Evolutionary conservation across 2,888 invertebrate species (phyloP).

Genomic region (Ypsolopha sequella): DNA sequence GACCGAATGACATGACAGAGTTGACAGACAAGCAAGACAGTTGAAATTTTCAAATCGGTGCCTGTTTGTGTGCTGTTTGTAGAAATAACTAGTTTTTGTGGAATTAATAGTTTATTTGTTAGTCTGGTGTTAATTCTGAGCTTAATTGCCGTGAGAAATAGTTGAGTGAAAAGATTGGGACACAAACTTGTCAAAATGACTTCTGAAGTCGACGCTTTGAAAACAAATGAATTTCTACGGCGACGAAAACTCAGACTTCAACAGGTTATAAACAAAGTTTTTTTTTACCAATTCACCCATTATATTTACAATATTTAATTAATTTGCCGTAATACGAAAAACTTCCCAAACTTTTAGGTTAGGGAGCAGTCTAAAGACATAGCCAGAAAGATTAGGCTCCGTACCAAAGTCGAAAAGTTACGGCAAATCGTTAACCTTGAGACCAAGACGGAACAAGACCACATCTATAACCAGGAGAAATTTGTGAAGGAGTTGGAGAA

Average conservation of each 20-base stretch:
- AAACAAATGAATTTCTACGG: slow-evolving; percentile 63
- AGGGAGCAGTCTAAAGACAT: slow-evolving; percentile 66
- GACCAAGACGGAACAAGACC: slow-evolving; percentile 42
- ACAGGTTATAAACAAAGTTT: slow-evolving; percentile 37
- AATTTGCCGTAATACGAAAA: too few species aligned
- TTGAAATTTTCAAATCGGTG: too few species aligned
- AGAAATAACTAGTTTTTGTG: too few species aligned
- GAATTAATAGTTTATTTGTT: too few species aligned
- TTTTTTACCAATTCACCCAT: too few species aligned
- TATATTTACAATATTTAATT: too few species aligned
- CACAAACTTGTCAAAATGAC: slow-evolving; percentile 37
- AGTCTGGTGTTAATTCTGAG: too few species aligned
- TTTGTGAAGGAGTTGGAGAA: slow-evolving; percentile 47
- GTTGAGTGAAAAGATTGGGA: too few species aligned
- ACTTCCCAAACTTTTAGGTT: slow-evolving; percentile 38
- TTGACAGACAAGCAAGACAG: too few species aligned
- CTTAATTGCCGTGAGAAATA: too few species aligned
- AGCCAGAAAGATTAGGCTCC: slow-evolving; percentile 56
- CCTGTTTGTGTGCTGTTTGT: too few species aligned
- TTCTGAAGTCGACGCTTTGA: slow-evolving; percentile 42
- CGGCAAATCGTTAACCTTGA: slow-evolving; percentile 38
- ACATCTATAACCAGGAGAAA: slow-evolving; percentile 44
- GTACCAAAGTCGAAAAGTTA: slow-evolving; percentile 50
- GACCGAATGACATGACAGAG: too few species aligned
- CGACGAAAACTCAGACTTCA: slow-evolving; percentile 59